Base-by-base conservation (phyloP, 2,113 vertebrate genomes). In the Gorsachius goisagi region DNA sequence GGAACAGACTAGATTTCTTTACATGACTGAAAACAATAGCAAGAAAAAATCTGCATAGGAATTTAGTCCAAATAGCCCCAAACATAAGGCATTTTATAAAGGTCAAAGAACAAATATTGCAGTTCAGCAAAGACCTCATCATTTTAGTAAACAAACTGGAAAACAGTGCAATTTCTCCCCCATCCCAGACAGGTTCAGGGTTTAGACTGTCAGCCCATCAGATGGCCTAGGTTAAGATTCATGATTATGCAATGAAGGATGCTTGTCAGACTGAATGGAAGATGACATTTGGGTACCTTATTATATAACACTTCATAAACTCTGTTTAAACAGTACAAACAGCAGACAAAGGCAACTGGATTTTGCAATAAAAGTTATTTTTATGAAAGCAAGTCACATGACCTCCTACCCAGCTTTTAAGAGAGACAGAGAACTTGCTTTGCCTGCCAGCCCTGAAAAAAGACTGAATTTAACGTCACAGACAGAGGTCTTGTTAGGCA, bases 281-380 rank as follows among this genome's bases (percentile, higher is more conserved):
- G 68, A 94, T 16, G 32, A 94, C 75, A 93, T 80, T 92, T 85
- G 76, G 53, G 72, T 79, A 88, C 68, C 49, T 93, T 87, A n/a
- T 95, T 97, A 97, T 96, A 93, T 50, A 97, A 89, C 0, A 8
- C 87, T 95, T 96, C 71, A 90, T 95, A 91, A 96, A 95, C 79
- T 91, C 93, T 93, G 60, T 96, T 95, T 92, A 88, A 97, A 95
- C 68, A 85, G 81, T 82, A 62, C 90, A 97, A 98, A 97, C 53
- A 94, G 39, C 41, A 91, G 95, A 94, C 86, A 95, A 95, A 95
- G 77, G 82, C 95, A 96, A 94, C 58, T 74, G 72, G 44, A 87
- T 96, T 97, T 96, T 96, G 93, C 95, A 97, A 97, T 93, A 93
- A 95, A 93, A 95, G 76, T 58, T 97, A 96, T 89, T 97, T 97